These are phyloP conservation scores for Umimayanthus kanabou DNA, from an alignment of 92 coral and sea anemone species.

Conservation along the genomic window DNA sequence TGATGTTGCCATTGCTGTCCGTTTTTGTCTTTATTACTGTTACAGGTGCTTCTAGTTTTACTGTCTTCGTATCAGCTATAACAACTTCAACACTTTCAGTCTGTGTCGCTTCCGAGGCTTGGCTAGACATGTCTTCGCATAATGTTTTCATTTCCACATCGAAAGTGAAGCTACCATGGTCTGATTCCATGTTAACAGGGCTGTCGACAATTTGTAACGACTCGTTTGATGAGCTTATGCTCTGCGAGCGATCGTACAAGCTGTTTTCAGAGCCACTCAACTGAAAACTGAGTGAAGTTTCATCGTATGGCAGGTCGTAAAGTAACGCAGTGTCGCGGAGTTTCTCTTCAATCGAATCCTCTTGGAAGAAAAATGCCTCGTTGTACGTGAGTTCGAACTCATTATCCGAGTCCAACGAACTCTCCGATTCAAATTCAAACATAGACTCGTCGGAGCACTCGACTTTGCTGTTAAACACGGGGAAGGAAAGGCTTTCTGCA, in stretches of 20 bases:
- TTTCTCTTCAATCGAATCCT: constrained; percentile 77
- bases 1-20: constrained; percentile 58
- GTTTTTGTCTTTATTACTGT: constrained; percentile 55
- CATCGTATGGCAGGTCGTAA: constrained; percentile 75
- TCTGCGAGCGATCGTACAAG: constrained; percentile 36
- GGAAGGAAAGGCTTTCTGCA: constrained; percentile 70
- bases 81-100: constrained; percentile 69
- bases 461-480: constrained; percentile 66
- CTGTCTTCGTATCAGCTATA: constrained; percentile 48
- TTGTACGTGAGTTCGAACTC: constrained; percentile 77
- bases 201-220: constrained; percentile 47
- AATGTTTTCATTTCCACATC: constrained; percentile 82
- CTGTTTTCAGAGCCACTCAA: constrained; percentile 53
- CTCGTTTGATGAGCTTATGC: constrained; percentile 33
- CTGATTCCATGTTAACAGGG: constrained; percentile 31
- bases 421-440: constrained; percentile 83
- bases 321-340: constrained; percentile 67
- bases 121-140: constrained; percentile 44
- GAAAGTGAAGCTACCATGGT: constrained; percentile 33
- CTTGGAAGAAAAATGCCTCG: constrained; percentile 78
- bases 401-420: constrained; percentile 90
- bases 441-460: constrained; percentile 67
- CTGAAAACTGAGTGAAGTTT: constrained; percentile 63
- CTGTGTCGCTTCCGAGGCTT: constrained; percentile 83
- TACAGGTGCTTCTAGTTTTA: constrained; percentile 57